These are phyloP conservation scores for Nomada fabriciana DNA, from an alignment of 2,888 invertebrate species.

Conservation along the genomic window DNA sequence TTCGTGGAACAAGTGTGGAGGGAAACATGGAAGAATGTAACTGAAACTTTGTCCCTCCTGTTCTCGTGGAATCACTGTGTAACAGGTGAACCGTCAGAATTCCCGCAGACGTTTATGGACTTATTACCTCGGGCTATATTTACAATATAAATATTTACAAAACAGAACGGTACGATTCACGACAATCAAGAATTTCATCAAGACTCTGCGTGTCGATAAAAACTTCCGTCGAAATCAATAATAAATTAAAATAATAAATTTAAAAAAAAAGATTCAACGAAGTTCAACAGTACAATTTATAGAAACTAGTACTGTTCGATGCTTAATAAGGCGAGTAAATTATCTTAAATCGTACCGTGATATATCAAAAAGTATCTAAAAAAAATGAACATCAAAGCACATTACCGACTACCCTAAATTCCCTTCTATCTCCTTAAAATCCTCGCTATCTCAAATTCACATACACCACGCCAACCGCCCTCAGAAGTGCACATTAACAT, in stretches of 20 bases:
- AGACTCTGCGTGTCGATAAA: no score
- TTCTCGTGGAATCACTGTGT: slow-evolving; percentile 30
- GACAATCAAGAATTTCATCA: no score
- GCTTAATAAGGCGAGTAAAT: no score
- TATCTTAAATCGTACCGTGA: no score
- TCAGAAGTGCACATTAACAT: slow-evolving; percentile 14
- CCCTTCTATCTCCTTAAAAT: not conserved
- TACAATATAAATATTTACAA: no score
- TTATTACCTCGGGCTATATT: not conserved
- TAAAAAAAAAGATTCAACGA: no score
- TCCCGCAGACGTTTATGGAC: slow-evolving; percentile 23
- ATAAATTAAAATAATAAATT: no score
- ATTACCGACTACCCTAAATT: not conserved
- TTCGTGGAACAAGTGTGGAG: not conserved
- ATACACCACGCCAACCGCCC: not conserved
- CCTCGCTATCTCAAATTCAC: not conserved
- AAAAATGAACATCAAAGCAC: not conserved
- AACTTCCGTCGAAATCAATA: no score
- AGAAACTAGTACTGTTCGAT: no score
- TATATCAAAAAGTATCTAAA: no score
- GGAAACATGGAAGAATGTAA: not conserved
- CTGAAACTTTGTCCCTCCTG: slow-evolving; percentile 4
- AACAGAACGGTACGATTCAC: no score
- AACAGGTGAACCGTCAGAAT: slow-evolving; percentile 54
- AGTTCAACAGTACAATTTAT: no score